These are phyloP conservation scores for Delichon dasypus DNA, from an alignment of 2,797 vertebrate genomes.

Conservation along the genomic window DNA sequence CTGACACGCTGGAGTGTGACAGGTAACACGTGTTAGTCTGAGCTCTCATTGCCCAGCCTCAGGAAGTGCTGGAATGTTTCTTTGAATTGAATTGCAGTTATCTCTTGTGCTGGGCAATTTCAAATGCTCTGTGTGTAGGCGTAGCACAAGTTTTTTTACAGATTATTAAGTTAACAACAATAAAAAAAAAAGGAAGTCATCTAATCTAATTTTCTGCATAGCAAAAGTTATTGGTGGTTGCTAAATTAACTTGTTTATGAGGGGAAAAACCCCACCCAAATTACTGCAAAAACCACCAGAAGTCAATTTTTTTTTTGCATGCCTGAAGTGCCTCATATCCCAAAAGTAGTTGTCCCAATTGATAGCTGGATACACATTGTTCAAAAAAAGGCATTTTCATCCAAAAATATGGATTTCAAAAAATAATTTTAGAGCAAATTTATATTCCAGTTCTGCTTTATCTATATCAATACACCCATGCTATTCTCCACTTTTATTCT, in stretches of 20 bases:
- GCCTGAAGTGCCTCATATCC: too few species aligned
- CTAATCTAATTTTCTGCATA: background rate
- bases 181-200: accelerated
- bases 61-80: background rate
- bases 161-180: background rate
- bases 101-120: background rate
- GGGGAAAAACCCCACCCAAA: accelerated
- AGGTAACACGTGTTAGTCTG: background rate
- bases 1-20: background rate
- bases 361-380: background rate
- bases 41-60: background rate
- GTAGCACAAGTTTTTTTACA: background rate
- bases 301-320: background rate
- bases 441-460: background rate
- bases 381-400: background rate
- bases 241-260: background rate
- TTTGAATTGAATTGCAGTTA: background rate
- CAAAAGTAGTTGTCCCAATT: background rate
- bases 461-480: background rate
- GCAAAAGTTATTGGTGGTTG: background rate
- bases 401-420: background rate
- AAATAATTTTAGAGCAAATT: background rate
- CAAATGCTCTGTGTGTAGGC: accelerated
- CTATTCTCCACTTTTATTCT: background rate
- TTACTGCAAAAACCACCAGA: background rate